Base-by-base conservation (phyloP, 2,113 vertebrate genomes). In the Bufo gargarizans region DNA sequence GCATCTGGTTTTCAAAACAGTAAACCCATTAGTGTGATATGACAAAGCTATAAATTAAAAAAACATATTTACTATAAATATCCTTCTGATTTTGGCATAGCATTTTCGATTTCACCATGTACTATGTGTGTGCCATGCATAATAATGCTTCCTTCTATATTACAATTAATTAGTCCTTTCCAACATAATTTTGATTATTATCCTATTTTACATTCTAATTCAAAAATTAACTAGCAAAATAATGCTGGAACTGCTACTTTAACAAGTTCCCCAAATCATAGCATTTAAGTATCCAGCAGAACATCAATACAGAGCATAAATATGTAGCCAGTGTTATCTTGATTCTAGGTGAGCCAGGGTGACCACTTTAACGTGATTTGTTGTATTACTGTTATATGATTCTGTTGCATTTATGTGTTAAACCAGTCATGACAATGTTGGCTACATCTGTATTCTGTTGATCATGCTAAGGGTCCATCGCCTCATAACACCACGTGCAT, bases 1-100 rank as follows among this genome's bases (percentile, higher is more conserved):
- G 56, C 85, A 86, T 77, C 85, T 86, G 85, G 72, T 86, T 85
- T 85, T 22, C 58, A 78, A n/a, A 86, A 86, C 45, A 78, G 58
- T 86, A 86, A 78, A 78, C 49, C 74, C 58, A 63, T 77, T 78
- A 86, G 74, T 63, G 56, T 50, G 55, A 50, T 86, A 47, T 78
- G 76, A 79, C 72, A 86, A 86, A 63, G 58, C n/a, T 17, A 67
- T 59, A 72, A 71, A 50, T 56, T 53, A 55, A 84, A 81, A 81
- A 81, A 81, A 76, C 43, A 84, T 84, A 84, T 84, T 84, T 19
- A 71, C 22, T 84, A 71, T 72, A 69, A 84, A 84, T 55, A 72
- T 56, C 50, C 53, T 69, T 72, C 63, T 55, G 49, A 72, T 56
- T 76, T 81, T 81, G 78, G 78, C 78, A 81, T 55, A 59, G 14